Evolutionary conservation across 2,113 vertebrate species (phyloP), one percentile per base, ranked within the genome.

Genomic region (Trogon surrucura): DNA sequence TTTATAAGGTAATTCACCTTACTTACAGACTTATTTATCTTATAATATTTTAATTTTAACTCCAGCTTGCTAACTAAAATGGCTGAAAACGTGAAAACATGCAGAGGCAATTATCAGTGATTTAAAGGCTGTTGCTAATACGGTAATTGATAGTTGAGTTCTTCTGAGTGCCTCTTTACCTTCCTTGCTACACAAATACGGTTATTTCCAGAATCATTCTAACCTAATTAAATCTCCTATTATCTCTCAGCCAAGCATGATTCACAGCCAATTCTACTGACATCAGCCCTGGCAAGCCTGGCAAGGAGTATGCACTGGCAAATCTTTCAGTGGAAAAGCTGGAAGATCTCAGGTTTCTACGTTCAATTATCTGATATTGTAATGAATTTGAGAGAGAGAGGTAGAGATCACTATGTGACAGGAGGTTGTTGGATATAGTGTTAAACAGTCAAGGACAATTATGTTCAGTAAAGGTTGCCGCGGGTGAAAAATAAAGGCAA

Each of bases 101-200:
- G 9, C 41, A 85, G 36, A 62, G 54, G 47, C 72, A 88, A 82
- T 84, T 82, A 79, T 62, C 62, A 89, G 25, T 36, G 50, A 87
- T 89, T 85, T 50, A 80, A 89, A 92, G 93, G n/a, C 50, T 51
- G 61, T 54, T 89, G 47, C 25, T 88, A 69, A 95, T 80, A 41
- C 62, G 58, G 38, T 82, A 89, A 85, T 85, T 88, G 80, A 71
- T 47, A 85, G n/a, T n/a, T 94, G n/a, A 73, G 66, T 54, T 89
- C 54, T 85, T 91, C 11, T 69, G 16, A 88, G n/a, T 54, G 41
- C 61, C 60, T 74, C 69, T 93, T 70, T 91, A 89, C 74, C 45
- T 94, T 82, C 58, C 64, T 85, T 90, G 36, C 85, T 77, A 27
- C 71, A 90, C 47, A 89, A 89, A 85, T 82, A 88, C 85, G 60